Base-by-base conservation (phyloP, 2,113 vertebrate genomes). In the Seriola dumerili region DNA sequence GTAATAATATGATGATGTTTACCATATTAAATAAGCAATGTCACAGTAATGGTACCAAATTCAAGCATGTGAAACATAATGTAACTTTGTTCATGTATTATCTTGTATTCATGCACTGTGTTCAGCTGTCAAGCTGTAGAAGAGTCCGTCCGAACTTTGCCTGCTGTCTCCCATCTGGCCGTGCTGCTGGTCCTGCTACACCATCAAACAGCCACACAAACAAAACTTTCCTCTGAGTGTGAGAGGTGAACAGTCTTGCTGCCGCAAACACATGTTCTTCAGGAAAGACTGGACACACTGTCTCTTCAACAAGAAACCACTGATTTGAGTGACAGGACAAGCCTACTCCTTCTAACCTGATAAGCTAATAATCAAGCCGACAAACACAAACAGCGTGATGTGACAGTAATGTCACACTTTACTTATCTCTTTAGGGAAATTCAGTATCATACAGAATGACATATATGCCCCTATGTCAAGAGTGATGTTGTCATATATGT, bases 231-330 rank as follows among this genome's bases (percentile, higher is more conserved):
- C 64, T 54, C 21, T 5, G 7, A 23, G 7, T 63, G 46, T 55
- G 55, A 70, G 19, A 42, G 40, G 36, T 48, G 25, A 62, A 66
- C 70, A 76, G 40, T 42, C 38, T 66, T 46, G 48, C 83, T 80
- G 42, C 61, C 78, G 77, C 72, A 67, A 55, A 77, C 52, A 76
- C 66, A 38, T 54, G 67, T 61, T 58, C 25, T 19, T 77, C 14
- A 54, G 25, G 7, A 67, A 68, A 69, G 73, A 52, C 54, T 23
- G 61, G 61, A 66, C 72, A 76, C 72, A 38, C 55, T 81, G 73
- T 77, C 73, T 73, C 72, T 40, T 72, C 62, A 62, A 68, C 78
- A 46, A 48, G 44, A 2, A 73, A 13, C 25, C 17, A 32, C 40
- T 42, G 68, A 68, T 57, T 59, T 12, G 7, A 66, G 17, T 72